Evolutionary conservation across 2,113 vertebrate genomes (phyloP).

Genomic region (Agelaius tricolor): DNA sequence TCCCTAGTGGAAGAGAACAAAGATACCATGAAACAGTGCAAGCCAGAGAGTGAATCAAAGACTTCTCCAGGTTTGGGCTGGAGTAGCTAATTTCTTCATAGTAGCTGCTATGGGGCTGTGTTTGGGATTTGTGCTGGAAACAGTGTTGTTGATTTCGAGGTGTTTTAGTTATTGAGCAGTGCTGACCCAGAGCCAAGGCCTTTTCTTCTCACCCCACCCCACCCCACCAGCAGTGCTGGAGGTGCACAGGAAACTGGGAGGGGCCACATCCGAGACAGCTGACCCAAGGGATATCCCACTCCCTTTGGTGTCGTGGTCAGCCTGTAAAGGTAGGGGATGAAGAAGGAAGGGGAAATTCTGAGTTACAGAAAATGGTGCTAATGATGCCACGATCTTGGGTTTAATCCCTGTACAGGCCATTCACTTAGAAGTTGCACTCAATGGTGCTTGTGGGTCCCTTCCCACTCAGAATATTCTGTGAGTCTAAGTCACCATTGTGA

Average conservation of each 20-base stretch:
- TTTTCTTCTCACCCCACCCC: background rate
- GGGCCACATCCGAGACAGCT: background rate
- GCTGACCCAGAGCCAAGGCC: background rate
- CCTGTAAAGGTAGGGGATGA: background rate
- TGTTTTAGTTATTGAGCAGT: background rate
- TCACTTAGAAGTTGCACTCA: background rate
- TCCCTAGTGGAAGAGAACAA: background rate
- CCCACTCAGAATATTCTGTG: background rate
- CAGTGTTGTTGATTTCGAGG: background rate
- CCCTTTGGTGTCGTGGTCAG: accelerated
- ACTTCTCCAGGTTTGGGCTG: background rate
- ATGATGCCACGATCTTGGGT: background rate
- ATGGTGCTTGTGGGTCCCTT: background rate
- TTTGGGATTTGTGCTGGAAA: background rate
- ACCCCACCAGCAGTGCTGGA: background rate
- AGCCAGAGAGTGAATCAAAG: background rate
- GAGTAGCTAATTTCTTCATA: background rate
- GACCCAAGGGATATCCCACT: background rate
- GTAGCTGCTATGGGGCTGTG: background rate
- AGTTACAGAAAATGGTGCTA: background rate
- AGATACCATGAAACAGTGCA: background rate
- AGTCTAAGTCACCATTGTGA: accelerated
- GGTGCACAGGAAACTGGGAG: background rate
- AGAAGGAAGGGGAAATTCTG: background rate
- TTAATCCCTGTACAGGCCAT: background rate